Conservation (phyloP, 2,888 invertebrate species). For the Lasioglossum vierecki region DNA sequence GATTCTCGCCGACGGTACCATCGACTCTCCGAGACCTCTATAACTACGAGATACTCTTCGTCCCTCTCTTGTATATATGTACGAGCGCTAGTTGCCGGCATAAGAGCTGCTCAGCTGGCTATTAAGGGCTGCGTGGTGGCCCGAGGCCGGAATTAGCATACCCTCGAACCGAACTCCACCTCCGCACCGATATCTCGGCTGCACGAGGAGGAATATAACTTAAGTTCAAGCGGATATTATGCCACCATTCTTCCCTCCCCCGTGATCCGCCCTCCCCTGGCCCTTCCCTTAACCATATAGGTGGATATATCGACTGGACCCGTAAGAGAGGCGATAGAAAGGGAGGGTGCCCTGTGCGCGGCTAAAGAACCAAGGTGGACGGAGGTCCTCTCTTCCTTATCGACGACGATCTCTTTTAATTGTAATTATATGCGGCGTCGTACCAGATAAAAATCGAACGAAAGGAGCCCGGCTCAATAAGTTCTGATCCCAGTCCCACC, state of each 20-base stretch:
- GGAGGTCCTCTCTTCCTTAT: slow-evolving; percentile 72
- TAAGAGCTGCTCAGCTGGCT: slow-evolving; percentile 81
- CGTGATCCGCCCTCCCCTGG: slow-evolving; percentile 71
- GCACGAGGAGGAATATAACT: slow-evolving; percentile 79
- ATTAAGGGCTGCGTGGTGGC: slow-evolving; percentile 84
- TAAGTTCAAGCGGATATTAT: slow-evolving; percentile 83
- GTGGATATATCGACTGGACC: slow-evolving; percentile 74
- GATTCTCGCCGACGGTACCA: slow-evolving; percentile 74
- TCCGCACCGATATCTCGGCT: slow-evolving; percentile 80
- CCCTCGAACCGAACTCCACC: slow-evolving; percentile 82
- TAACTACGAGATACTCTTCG: slow-evolving; percentile 68
- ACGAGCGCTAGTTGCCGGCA: slow-evolving; percentile 80
- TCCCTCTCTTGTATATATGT: slow-evolving; percentile 66
- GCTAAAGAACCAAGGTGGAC: slow-evolving; percentile 44
- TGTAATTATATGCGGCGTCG: slow-evolving; percentile 83
- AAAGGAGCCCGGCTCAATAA: slow-evolving; percentile 56
- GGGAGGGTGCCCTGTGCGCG: slow-evolving; percentile 40
- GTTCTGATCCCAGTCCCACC: slow-evolving; percentile 76
- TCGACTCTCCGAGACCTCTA: slow-evolving; percentile 69
- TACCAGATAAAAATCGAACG: slow-evolving; percentile 69
- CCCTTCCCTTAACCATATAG: slow-evolving; percentile 76
- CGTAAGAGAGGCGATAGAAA: slow-evolving; percentile 65
- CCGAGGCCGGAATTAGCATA: slow-evolving; percentile 83
- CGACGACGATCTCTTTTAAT: slow-evolving; percentile 82
- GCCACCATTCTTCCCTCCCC: slow-evolving; percentile 80